Conservation (phyloP, 2,888 invertebrate species). For the Drosophila paramelanica region DNA sequence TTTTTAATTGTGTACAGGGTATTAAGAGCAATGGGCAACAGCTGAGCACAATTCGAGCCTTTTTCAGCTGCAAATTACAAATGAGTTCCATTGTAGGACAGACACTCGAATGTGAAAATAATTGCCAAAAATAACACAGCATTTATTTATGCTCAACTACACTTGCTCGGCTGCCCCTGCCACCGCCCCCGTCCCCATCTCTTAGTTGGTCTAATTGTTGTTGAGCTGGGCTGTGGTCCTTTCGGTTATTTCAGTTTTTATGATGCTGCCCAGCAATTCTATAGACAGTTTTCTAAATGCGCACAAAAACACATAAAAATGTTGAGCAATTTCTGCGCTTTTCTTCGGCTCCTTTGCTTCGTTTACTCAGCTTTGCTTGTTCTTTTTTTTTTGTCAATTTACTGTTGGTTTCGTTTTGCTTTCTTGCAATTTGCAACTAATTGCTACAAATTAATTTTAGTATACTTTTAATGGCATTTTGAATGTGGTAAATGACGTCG, state of each 20-base stretch:
- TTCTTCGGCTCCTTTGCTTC: slow-evolving; percentile 41
- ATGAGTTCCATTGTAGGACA: slow-evolving; percentile 64
- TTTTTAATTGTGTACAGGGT: slow-evolving; percentile 9
- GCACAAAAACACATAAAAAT: slow-evolving; percentile 79
- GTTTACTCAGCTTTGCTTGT: slow-evolving; percentile 25
- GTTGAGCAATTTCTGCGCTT: slow-evolving; percentile 68
- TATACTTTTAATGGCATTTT: slow-evolving; percentile 81
- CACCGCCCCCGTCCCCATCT: not conserved
- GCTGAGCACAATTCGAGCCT: slow-evolving; percentile 52
- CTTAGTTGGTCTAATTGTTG: slow-evolving; percentile 6
- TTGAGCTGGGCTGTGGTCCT: slow-evolving; percentile 9
- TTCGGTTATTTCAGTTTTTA: slow-evolving; percentile 60
- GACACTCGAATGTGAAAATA: slow-evolving; percentile 79
- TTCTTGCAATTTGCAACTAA: slow-evolving; percentile 80
- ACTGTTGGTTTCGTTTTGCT: slow-evolving; percentile 42
- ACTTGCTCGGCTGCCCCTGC: slow-evolving; percentile 1
- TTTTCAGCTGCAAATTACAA: slow-evolving; percentile 73
- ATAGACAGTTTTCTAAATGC: slow-evolving; percentile 73
- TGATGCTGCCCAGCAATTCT: slow-evolving; percentile 60
- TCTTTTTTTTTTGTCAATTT: slow-evolving; percentile 5
- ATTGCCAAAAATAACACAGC: slow-evolving; percentile 78
- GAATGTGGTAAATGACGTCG: slow-evolving; percentile 73
- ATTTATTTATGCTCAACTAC: slow-evolving; percentile 76
- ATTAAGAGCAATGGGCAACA: slow-evolving; percentile 44
- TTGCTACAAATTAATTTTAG: slow-evolving; percentile 81